These are phyloP conservation scores for Pocillopora grandis DNA, from an alignment of 92 coral and sea anemone genomes.

Conservation along the genomic window DNA sequence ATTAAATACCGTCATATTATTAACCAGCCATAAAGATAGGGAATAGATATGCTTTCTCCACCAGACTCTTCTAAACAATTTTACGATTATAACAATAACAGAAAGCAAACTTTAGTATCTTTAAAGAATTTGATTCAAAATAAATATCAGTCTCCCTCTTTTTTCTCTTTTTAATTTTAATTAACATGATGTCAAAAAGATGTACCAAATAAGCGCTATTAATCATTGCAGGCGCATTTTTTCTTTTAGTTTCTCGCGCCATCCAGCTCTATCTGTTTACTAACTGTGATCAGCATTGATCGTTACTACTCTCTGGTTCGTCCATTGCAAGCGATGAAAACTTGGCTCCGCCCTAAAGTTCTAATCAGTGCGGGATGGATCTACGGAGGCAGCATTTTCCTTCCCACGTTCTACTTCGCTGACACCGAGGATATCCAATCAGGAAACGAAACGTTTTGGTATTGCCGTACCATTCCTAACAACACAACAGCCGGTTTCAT, in stretches of 20 bases:
- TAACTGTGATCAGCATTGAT: slow-evolving; percentile 81
- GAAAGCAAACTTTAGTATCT: no score
- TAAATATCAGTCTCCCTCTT: no score
- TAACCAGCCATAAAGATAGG: no score
- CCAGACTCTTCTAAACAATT: no score
- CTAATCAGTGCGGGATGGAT: slow-evolving; percentile 66
- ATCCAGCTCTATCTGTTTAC: slow-evolving; percentile 81
- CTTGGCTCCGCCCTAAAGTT: slow-evolving; percentile 52
- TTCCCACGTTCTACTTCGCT: slow-evolving; percentile 81
- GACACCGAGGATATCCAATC: slow-evolving; percentile 51
- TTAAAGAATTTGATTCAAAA: no score
- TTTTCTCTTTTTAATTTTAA: no score
- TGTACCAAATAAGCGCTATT: not conserved
- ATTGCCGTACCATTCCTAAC: slow-evolving; percentile 76
- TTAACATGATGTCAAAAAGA: no score
- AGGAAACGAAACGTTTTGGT: slow-evolving; percentile 49
- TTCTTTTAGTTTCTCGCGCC: slow-evolving; percentile 79
- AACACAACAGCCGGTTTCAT: slow-evolving; percentile 60
- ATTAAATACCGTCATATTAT: no score
- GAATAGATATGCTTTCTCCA: no score
- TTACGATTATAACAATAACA: no score
- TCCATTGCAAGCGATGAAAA: slow-evolving; percentile 64
- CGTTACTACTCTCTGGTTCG: slow-evolving; percentile 85
- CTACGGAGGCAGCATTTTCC: slow-evolving; percentile 60
- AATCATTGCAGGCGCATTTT: not conserved